phyloP scores from a whole-genome alignment of 2,888 invertebrate genomes.

The Dasypogon diadema region DNA sequence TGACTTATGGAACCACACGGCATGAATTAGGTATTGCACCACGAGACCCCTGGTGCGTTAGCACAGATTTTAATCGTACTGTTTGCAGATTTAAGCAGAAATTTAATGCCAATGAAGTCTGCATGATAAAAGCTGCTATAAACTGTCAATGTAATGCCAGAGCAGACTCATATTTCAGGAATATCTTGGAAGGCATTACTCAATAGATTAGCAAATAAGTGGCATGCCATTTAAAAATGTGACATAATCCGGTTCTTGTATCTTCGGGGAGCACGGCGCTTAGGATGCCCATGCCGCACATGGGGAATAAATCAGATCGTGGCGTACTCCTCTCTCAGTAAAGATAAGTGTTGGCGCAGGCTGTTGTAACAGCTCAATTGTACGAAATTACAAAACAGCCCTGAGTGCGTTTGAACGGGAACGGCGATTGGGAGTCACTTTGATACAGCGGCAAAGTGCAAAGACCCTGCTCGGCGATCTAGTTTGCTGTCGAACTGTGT shows the following conservation, averaged over 20 bases:
- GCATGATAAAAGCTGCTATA: conserved; percentile 4
- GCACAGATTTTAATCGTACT: conserved; percentile 2
- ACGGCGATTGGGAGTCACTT: conserved; percentile 6
- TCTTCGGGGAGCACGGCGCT: background rate
- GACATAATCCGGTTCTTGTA: background rate
- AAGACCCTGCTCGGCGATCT: conserved; percentile 24
- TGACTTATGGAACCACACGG: conserved; percentile 15
- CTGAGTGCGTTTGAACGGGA: conserved; percentile 6
- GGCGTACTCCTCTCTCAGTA: conserved; percentile 24
- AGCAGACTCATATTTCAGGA: background rate
- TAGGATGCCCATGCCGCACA: background rate
- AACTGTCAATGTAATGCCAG: background rate
- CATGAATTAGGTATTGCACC: background rate
- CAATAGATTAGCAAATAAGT: conserved; percentile 6
- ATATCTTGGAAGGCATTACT: background rate
- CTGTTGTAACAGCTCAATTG: conserved; percentile 32
- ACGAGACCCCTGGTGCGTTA: conserved; percentile 22
- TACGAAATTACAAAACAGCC: conserved; percentile 28
- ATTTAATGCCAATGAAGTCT: conserved; percentile 8
- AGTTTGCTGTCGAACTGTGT: conserved; percentile 5
- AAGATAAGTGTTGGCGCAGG: conserved; percentile 2
- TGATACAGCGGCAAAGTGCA: conserved; percentile 10
- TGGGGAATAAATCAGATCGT: conserved; percentile 30
- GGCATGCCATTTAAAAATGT: conserved; percentile 17
- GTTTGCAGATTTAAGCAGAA: conserved; percentile 28